These are phyloP conservation scores for Ondatra zibethicus DNA, from an alignment of 2,113 vertebrate species.

Conservation along the genomic window DNA sequence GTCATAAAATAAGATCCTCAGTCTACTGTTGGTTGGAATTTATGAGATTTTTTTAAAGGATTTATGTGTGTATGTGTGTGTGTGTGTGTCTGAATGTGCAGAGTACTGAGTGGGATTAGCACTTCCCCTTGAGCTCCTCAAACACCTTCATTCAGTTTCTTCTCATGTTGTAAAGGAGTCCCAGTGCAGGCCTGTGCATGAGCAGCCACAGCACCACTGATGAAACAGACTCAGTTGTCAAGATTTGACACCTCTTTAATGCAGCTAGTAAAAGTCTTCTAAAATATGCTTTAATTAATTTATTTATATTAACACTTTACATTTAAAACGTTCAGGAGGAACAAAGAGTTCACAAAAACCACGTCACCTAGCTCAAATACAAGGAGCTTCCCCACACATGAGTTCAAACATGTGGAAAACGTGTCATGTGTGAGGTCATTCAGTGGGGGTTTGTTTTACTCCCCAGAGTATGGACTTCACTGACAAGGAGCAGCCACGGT, in stretches of 20 bases:
- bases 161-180: neutral
- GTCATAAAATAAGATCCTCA: neutral
- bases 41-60: neutral
- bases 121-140: neutral
- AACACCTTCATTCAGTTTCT: neutral
- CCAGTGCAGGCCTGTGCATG: neutral
- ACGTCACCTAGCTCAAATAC: neutral
- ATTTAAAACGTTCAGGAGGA: neutral
- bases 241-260: neutral
- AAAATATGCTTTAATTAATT: neutral
- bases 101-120: neutral
- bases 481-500: conserved; percentile 77
- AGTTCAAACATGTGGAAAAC: conserved; percentile 25
- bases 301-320: neutral
- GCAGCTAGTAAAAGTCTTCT: neutral
- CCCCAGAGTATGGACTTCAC: conserved; percentile 81
- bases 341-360: neutral
- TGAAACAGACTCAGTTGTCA: neutral
- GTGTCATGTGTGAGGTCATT: conserved; percentile 3
- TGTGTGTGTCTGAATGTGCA: neutral
- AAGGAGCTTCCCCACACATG: neutral
- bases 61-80: neutral
- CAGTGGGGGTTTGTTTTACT: conserved; percentile 78
- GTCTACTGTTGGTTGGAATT: neutral
- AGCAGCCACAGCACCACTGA: neutral